Conservation (phyloP, 23 tunicate species). For the Styela plicata region DNA sequence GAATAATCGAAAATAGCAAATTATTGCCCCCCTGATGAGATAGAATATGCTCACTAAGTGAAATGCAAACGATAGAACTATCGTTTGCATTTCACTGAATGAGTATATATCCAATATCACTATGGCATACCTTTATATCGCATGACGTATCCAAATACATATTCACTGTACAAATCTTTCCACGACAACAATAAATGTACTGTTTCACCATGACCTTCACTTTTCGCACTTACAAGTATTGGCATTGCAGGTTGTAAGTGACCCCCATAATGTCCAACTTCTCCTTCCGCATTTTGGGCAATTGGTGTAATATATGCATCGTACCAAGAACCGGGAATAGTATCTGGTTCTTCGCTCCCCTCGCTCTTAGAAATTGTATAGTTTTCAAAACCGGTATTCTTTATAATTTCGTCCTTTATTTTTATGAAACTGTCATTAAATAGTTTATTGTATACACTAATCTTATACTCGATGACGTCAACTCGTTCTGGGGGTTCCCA, state of each 20-base stretch:
- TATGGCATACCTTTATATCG: conserved; percentile 5
- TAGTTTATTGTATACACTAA: not conserved
- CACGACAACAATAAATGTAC: not conserved
- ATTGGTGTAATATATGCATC: not conserved
- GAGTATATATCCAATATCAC: too few species aligned
- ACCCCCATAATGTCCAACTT: not conserved
- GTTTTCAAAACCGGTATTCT: not conserved
- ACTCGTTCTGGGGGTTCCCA: conserved; percentile 16
- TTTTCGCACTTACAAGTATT: not conserved
- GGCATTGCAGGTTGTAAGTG: conserved; percentile 3
- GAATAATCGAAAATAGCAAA: too few species aligned
- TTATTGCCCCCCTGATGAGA: too few species aligned
- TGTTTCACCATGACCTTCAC: not conserved
- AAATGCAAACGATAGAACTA: too few species aligned
- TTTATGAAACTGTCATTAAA: not conserved
- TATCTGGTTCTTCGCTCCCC: not conserved
- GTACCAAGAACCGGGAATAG: conserved; percentile 16
- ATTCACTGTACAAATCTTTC: not conserved
- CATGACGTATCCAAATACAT: conserved; percentile 1
- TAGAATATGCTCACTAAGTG: too few species aligned
- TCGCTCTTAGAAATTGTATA: not conserved
- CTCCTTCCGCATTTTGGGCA: not conserved
- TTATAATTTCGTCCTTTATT: not conserved
- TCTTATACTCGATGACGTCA: not conserved
- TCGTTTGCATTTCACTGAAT: too few species aligned